Base-by-base conservation (phyloP, 2,113 vertebrate genomes). In the Caretta caretta region DNA sequence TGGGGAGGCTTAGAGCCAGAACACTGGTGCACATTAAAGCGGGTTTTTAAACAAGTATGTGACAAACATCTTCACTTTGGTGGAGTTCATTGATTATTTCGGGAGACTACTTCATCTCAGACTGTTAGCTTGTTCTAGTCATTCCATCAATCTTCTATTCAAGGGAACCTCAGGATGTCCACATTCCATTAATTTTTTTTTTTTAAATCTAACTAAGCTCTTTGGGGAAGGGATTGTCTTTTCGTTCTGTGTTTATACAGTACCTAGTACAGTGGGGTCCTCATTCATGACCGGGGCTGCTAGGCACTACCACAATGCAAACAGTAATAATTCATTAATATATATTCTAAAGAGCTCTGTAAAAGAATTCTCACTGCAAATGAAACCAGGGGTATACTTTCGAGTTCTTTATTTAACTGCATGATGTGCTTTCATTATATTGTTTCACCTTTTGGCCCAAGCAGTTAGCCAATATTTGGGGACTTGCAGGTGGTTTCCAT, bases 331-430 rank as follows among this genome's bases (percentile, higher is more conserved):
- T 72, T 27, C 87, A 80, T 56, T 16, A 42, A 54, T 29, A 38
- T 9, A 22, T 24, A 14, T 75, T 42, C 56, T 29, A 83, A 88
- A 84, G 46, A 91, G 50, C 83, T 84, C n/a, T 38, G 24, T 11
- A 82, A 83, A 90, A 84, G 10, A 87, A 93, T 82, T 27, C 35
- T 0, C 10, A 78, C 81, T 25, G 38, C 53, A 95, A 94, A 59
- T 38, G 57, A 59, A 87, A 50, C 3, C 16, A 11, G 57, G 76
- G 69, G 51, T 31, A 53, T 80, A 38, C 49, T 88, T 84, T 27
- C 35, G 49, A n/a, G 50, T 83, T 12, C 31, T 83, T 14, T 8
- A 89, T 92, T 76, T 87, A 75, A 31, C 49, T 80, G 42, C 65
- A 24, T 27, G 76, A 4, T 38, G 9, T 38, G 4, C 14, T 87